phyloP scores from a whole-genome alignment of 2,797 vertebrate genomes.

The Poeciliopsis presidionis region DNA sequence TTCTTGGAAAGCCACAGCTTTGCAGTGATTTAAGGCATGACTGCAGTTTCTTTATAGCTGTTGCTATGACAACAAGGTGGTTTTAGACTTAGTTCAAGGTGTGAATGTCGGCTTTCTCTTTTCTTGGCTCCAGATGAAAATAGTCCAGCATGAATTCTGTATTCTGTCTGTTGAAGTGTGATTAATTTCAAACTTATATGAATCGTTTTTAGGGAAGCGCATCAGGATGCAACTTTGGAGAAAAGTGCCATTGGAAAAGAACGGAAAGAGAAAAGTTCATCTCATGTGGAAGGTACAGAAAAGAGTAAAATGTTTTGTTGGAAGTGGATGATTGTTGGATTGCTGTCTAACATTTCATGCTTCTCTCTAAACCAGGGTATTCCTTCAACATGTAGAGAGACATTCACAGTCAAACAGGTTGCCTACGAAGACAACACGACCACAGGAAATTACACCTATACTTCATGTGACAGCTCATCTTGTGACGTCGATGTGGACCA shows the following conservation, averaged over 20 bases:
- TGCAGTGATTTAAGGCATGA: not conserved
- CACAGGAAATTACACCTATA: not conserved
- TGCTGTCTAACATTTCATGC: not conserved
- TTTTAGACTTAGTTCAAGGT: slow-evolving; percentile 3
- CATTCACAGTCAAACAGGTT: slow-evolving; percentile 33
- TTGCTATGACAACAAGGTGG: slow-evolving; percentile 2
- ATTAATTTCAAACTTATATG: not conserved
- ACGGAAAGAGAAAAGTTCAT: slow-evolving; percentile 45
- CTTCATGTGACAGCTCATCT: slow-evolving; percentile 11
- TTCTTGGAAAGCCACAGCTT: not conserved
- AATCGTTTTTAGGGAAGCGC: slow-evolving; percentile 38
- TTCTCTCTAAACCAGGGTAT: slow-evolving; percentile 43
- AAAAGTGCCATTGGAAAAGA: slow-evolving; percentile 26
- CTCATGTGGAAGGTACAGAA: slow-evolving; percentile 69
- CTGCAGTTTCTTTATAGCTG: not conserved
- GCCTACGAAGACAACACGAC: not conserved
- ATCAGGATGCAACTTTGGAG: slow-evolving; percentile 64
- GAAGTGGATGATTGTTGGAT: not conserved
- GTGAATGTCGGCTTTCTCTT: not conserved
- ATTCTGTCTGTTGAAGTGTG: not conserved
- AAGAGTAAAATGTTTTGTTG: not conserved
- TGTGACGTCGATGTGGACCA: slow-evolving; percentile 52
- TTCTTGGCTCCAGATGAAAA: not conserved
- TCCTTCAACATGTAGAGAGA: slow-evolving; percentile 54
- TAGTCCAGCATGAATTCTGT: not conserved